These are phyloP conservation scores for Pandemis cinnamomeana DNA, from an alignment of 2,888 invertebrate genomes.

Conservation along the genomic window DNA sequence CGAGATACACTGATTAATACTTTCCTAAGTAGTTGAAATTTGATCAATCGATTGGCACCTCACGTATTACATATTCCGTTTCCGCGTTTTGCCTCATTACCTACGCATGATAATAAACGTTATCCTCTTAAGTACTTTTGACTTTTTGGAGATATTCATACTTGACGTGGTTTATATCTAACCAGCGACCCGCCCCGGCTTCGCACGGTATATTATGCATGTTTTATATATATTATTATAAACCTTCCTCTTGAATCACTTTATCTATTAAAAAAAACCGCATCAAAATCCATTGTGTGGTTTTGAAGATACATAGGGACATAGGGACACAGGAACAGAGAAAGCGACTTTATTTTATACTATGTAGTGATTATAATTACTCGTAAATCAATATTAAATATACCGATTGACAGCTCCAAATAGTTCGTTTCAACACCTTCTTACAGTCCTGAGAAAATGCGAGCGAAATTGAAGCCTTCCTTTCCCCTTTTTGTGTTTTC, in stretches of 20 bases:
- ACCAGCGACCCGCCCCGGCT: too few species aligned
- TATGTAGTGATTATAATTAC: background rate
- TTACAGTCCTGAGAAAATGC: background rate
- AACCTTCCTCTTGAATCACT: too few species aligned
- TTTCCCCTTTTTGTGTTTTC: conserved; percentile 27
- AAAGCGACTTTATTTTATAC: too few species aligned
- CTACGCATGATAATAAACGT: too few species aligned
- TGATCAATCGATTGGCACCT: background rate
- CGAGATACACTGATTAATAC: background rate
- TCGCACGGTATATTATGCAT: too few species aligned
- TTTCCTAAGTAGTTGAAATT: background rate
- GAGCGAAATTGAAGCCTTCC: background rate
- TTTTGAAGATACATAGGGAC: too few species aligned
- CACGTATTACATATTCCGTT: background rate
- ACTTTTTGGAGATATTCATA: background rate
- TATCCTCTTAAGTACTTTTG: background rate
- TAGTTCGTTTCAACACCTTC: background rate
- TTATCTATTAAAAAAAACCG: too few species aligned
- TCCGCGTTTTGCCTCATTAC: too few species aligned
- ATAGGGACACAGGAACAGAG: too few species aligned
- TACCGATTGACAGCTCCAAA: background rate
- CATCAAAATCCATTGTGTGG: too few species aligned
- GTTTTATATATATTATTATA: too few species aligned
- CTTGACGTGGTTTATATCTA: too few species aligned
- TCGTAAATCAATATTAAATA: background rate